Base-by-base conservation (phyloP, 2,113 vertebrate genomes). In the Psephotus haematonotus region DNA sequence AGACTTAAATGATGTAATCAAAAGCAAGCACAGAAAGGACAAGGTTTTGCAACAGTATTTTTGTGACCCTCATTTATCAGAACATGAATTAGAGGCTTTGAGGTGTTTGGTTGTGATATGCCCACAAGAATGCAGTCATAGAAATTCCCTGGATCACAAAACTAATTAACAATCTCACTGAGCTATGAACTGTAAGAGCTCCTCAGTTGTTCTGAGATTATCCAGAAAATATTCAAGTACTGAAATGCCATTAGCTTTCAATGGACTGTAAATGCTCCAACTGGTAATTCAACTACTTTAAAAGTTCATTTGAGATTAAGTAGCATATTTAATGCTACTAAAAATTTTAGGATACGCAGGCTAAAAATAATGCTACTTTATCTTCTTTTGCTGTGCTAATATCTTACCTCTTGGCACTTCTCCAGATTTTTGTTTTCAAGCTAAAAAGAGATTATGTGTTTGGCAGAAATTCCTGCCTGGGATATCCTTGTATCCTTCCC, bases 151-250 rank as follows among this genome's bases (percentile, higher is more conserved):
- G 74, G 67, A 92, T 93, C 91, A 94, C 95, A 93, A 87, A 97
- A 60, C 94, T 93, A 97, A 96, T 97, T 97, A 97, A 82, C 89
- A 82, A 69, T 86, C 94, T 97, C 93, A 95, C 77, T 89, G 86
- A 95, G 84, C 95, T 95, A 96, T 95, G 83, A 95, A 93, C 77
- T 92, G 35, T 89, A 91, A 82, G 62, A 93, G 77, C 78, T 79
- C 81, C 84, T 95, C 91, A 91, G 74, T 57, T 90, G 86, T 85
- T 93, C 77, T 85, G 89, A 95, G 84, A 81, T 91, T 97, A 92
- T 49, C 47, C 89, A 95, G 69, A 93, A 95, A 95, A 93, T 91
- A 95, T n/a, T 91, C 57, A 92, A 89, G 74, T 84, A 92, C 89
- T 79, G 44, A 91, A 95, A 95, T 82, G 79, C 83, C 84, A 97